These are phyloP conservation scores for Tenodera sinensis DNA, from an alignment of 2,888 invertebrate species.

Conservation along the genomic window DNA sequence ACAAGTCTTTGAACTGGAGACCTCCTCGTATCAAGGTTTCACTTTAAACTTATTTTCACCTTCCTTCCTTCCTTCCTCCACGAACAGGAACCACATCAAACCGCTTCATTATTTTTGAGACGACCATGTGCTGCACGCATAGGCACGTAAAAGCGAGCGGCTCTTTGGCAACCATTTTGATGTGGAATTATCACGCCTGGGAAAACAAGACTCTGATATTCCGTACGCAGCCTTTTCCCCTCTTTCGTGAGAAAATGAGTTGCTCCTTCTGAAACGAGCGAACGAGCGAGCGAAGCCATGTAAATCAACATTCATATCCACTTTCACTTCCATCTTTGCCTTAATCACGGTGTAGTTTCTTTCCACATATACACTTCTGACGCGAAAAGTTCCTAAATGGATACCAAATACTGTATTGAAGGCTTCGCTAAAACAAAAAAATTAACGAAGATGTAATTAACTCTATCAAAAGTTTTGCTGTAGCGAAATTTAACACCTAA, in stretches of 20 bases:
- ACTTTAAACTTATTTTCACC: neutral
- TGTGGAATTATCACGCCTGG: neutral
- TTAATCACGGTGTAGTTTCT: neutral
- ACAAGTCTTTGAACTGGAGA: constrained; percentile 8
- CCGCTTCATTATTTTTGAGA: no score
- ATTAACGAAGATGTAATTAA: no score
- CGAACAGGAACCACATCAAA: neutral
- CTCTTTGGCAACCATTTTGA: neutral
- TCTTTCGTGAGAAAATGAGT: no score
- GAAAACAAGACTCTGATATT: neutral
- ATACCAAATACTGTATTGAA: no score
- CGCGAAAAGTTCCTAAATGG: no score
- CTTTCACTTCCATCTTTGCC: neutral
- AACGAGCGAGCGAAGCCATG: neutral
- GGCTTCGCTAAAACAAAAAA: no score
- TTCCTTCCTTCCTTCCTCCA: neutral
- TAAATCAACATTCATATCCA: neutral
- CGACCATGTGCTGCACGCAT: neutral
- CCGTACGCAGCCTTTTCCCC: no score
- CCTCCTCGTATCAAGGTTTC: neutral
- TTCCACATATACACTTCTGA: no score
- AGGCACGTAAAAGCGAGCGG: neutral
- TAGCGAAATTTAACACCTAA: no score
- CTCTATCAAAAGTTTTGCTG: no score
- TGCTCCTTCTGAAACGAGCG: neutral